Evolutionary conservation across 2,113 vertebrate genomes (phyloP).

Genomic region (Coryphaenoides rupestris): DNA sequence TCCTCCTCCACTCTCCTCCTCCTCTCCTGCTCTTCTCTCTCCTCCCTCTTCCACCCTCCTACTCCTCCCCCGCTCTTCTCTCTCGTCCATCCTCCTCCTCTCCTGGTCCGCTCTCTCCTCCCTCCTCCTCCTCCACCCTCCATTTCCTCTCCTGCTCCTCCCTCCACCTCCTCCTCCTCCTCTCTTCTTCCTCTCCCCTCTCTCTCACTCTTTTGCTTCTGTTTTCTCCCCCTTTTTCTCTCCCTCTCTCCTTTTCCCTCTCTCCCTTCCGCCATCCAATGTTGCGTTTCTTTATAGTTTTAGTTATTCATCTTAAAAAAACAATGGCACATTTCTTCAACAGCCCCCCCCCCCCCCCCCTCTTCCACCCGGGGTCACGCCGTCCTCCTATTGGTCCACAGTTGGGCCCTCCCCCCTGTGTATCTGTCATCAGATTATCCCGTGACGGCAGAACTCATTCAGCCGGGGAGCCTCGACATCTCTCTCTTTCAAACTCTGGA

Average conservation of each 20-base stretch:
- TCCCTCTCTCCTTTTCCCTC: slow-evolving; percentile 1
- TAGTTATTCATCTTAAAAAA: slow-evolving; percentile 70
- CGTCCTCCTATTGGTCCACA: slow-evolving; percentile 48
- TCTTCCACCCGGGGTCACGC: slow-evolving; percentile 1
- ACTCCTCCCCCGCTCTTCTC: too few species aligned
- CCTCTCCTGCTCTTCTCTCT: background rate
- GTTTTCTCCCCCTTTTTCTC: background rate
- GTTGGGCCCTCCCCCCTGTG: slow-evolving; percentile 55
- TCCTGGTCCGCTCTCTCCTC: too few species aligned
- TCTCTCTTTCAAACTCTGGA: slow-evolving; percentile 55
- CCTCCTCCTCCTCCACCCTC: too few species aligned
- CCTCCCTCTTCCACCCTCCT: too few species aligned
- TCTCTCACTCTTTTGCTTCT: too few species aligned
- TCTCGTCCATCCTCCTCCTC: too few species aligned
- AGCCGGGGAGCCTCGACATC: slow-evolving; percentile 83
- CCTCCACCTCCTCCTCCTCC: background rate
- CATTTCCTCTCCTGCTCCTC: background rate
- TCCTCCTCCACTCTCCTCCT: background rate
- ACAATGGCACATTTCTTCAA: slow-evolving; percentile 56
- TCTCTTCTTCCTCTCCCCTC: background rate
- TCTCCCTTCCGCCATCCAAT: slow-evolving; percentile 1
- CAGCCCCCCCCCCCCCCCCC: slow-evolving; percentile 27
- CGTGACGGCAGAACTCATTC: slow-evolving; percentile 96
- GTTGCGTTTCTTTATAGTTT: too few species aligned
- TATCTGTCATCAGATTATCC: slow-evolving; percentile 91